phyloP scores from a whole-genome alignment of 1,140 invertebrate genomes.

The Notospermus geniculatus region DNA sequence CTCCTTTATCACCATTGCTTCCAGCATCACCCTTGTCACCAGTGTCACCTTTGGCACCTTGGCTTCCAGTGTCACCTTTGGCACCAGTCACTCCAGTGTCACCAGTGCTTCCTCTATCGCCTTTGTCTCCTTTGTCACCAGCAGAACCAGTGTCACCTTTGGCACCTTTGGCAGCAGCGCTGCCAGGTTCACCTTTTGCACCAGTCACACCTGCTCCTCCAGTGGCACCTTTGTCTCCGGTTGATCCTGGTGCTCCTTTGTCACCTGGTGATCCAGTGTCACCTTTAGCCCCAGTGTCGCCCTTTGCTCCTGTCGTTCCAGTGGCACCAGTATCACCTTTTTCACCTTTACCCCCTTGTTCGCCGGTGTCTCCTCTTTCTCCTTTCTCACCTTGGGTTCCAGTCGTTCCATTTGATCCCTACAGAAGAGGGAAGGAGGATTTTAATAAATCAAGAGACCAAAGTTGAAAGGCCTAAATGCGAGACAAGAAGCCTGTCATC shows the following conservation, averaged over 20 bases:
- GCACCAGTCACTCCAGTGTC: slow-evolving; percentile 2
- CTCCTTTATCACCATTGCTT: neutral
- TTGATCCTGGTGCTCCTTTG: neutral
- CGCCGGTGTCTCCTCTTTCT: neutral
- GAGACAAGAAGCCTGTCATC: too few relatives aligned
- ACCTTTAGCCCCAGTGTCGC: too few relatives aligned
- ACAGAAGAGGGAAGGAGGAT: too few relatives aligned
- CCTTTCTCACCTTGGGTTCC: neutral
- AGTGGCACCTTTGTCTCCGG: neutral
- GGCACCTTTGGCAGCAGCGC: slow-evolving; percentile 7
- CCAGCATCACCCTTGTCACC: neutral
- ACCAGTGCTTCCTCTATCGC: neutral
- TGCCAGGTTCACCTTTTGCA: slow-evolving; percentile 6
- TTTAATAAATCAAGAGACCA: too few relatives aligned
- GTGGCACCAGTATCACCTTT: slow-evolving; percentile 7
- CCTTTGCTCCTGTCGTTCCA: neutral
- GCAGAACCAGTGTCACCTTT: neutral
- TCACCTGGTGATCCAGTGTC: slow-evolving; percentile 4
- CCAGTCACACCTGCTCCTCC: slow-evolving; percentile 1
- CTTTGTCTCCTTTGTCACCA: neutral
- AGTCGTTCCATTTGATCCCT: slow-evolving; percentile 9
- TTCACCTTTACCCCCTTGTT: slow-evolving; percentile 14
- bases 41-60: slow-evolving; percentile 3
- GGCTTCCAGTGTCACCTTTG: slow-evolving; percentile 1
- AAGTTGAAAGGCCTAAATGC: too few relatives aligned